Base-by-base conservation (phyloP, 2,797 vertebrate genomes). In the Erethizon dorsatum region DNA sequence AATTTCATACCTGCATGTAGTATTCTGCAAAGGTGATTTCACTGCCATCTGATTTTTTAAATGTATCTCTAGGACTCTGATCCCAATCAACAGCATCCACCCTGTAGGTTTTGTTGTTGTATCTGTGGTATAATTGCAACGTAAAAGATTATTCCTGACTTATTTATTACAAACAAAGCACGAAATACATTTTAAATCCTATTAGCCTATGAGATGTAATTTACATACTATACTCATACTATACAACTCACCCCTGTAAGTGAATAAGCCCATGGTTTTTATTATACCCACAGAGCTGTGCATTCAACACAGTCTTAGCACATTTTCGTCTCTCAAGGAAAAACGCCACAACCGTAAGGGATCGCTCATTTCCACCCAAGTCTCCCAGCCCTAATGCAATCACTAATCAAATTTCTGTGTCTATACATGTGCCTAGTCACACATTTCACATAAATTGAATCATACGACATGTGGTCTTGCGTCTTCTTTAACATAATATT, bases 51-150 rank as follows among this genome's bases (percentile, higher is more conserved):
- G 98, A 97, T 96, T 97, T 99, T 95, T 88, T 99, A 97, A 99
- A 99, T 2, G 98, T 99, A 97, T 99, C 98, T 67, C 56, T 97
- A n/a, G 99, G 99, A 47, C 83, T 99, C 59, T 98, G 98, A 95
- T 99, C 98, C 99, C 99, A 99, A 26, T 99, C 98, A 0, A 99
- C 99, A 61, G 98, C 99, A 97, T 99, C 99, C 63, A 99, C 98
- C 96, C 98, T 99, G 98, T 99, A 99, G 0, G 99, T 99, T 98
- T 98, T 99, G 98, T 99, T 99, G 97, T 99, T 99, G 98, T 99
- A 99, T 97, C 99, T 99, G 83, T 12, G 84, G 97, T 97, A 57
- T 63, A 91, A 92, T 86, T 26, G 9, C 14, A 69, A 63, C 10
- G 52, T 47, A 20, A 67, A 56, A 33, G 33, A 31, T 86, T 37